Evolutionary conservation across 2,888 invertebrate species (phyloP).

Genomic region (Chymomyza fuscimana): DNA sequence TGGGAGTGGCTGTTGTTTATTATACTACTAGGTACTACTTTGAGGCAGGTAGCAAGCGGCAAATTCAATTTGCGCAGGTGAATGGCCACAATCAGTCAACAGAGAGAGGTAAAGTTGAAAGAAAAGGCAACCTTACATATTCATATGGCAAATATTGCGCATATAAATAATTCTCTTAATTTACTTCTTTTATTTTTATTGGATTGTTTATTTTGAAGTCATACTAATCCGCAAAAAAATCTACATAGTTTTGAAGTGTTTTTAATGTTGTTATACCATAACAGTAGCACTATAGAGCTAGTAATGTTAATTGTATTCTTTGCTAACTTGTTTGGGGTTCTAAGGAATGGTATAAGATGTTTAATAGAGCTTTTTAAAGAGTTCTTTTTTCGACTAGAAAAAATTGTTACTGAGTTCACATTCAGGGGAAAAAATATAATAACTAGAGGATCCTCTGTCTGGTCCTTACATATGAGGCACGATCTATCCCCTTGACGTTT

Average conservation of each 20-base stretch:
- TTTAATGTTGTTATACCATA: neutral
- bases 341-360: too few species aligned
- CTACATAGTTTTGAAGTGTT: neutral
- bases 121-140: neutral
- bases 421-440: too few species aligned
- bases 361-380: too few species aligned
- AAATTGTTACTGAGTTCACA: too few species aligned
- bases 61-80: conserved; percentile 37
- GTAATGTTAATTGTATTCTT: neutral
- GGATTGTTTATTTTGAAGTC: neutral
- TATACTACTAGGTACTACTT: neutral
- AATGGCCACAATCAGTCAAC: conserved; percentile 26
- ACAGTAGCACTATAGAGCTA: neutral
- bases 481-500: too few species aligned
- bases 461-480: too few species aligned
- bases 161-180: neutral
- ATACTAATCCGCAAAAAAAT: neutral
- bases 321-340: neutral
- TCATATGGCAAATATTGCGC: neutral
- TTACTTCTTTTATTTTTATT: neutral
- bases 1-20: neutral
- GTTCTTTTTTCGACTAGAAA: too few species aligned
- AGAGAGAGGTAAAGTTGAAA: neutral
- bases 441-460: too few species aligned
- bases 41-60: neutral